Evolutionary conservation across 2,113 vertebrate species (phyloP), one percentile per base, ranked within the genome.

Genomic region (Chrysemys picta): DNA sequence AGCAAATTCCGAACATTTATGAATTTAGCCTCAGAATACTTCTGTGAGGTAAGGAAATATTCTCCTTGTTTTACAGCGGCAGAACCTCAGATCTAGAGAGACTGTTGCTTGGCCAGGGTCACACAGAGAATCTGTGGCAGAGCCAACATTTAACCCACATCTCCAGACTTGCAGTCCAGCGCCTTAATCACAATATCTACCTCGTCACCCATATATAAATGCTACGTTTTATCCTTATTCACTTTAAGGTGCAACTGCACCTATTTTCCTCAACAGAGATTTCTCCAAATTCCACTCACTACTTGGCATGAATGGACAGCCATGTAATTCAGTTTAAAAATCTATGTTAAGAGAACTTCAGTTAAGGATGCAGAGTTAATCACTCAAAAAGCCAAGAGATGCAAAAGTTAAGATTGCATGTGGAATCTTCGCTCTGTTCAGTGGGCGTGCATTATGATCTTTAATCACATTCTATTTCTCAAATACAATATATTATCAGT

Each of bases 1-100:
- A 47, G 76, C 85, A 81, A 92, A 94, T 93, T 94, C 90, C 89
- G 93, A 96, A 76, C 95, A 91, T 94, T 95, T 96, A 85, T 93
- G 62, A 95, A 95, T 97, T 93, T 96, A 87, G 80, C 38, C 82
- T 79, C 85, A 86, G 82, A 93, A 80, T 0, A 1, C 80, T 92
- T 89, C 91, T 82, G 80, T 91, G 94, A 94, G 95, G 82, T 81
- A 89, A 57, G 78, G 27, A 80, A 80, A 49, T 80, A 31, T 19
- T 50, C 14, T 80, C 4, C 45, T 29, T 50, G 27, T 50, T 80
- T 95, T 87, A 85, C 85, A 80, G 79, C 59, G 29, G 25, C 65
- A 25, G 89, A 87, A 88, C 91, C 94, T 1, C 80, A 91, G 89
- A 95, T 90, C 7, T 75, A 83, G 89, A 91, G 94, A 94, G 91